A percentile compares a stretch with the other conserved stretches of the same genome.
phyloP scores from a whole-genome alignment of 2,888 invertebrate genomes.

The Colletes collaris region DNA sequence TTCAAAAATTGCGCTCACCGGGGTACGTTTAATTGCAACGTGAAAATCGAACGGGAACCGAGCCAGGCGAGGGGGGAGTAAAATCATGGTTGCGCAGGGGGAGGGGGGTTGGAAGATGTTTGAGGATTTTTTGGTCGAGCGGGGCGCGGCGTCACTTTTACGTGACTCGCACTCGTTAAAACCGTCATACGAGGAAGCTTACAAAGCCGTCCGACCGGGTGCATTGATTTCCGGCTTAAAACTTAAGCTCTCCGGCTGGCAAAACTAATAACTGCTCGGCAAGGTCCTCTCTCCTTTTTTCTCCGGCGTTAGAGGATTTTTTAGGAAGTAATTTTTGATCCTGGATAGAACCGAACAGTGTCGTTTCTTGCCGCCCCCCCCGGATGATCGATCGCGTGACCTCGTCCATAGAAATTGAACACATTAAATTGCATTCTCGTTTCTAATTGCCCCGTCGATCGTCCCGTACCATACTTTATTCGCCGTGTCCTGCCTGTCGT shows the following conservation, averaged over 20 bases:
- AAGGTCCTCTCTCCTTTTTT: constrained; percentile 59
- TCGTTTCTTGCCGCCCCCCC: constrained; percentile 26
- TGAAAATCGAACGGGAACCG: constrained; percentile 25
- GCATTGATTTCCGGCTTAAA: constrained; percentile 73
- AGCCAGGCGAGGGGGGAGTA: too few relatives aligned
- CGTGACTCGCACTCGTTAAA: constrained; percentile 71
- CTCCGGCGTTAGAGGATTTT: constrained; percentile 68
- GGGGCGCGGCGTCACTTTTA: constrained; percentile 64
- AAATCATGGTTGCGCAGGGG: not conserved
- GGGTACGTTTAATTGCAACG: constrained; percentile 53
- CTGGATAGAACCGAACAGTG: constrained; percentile 50
- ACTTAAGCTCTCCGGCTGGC: constrained; percentile 69
- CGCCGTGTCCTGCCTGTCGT: not conserved
- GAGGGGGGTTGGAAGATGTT: constrained; percentile 45
- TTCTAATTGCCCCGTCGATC: constrained; percentile 12
- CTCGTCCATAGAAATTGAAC: constrained; percentile 20
- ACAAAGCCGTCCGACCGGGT: constrained; percentile 70
- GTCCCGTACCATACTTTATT: not conserved
- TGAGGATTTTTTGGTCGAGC: constrained; percentile 61
- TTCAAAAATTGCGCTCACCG: not conserved
- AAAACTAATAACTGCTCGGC: constrained; percentile 72
- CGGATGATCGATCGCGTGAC: constrained; percentile 21
- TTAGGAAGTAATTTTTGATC: constrained; percentile 68
- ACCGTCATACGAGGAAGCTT: constrained; percentile 70
- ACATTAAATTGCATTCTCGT: constrained; percentile 14